Conservation (phyloP, 2,113 vertebrate genomes). For the Triplophysa dalaica region DNA sequence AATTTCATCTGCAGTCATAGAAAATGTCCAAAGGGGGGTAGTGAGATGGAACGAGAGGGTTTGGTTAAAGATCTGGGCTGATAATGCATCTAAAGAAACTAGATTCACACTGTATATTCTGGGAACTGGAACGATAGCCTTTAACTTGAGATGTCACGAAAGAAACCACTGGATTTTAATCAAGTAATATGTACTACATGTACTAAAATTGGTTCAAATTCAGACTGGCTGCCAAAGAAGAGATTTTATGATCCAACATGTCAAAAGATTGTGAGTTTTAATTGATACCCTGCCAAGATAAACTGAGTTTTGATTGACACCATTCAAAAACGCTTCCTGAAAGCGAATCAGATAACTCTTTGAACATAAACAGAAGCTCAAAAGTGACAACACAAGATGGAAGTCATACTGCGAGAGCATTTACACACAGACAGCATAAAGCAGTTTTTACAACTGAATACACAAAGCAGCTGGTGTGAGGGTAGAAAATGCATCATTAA, state of each 20-base stretch:
- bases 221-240: background rate
- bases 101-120: background rate
- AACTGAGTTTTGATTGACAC: background rate
- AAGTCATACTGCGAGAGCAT: background rate
- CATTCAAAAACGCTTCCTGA: background rate
- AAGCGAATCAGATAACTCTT: background rate
- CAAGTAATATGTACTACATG: background rate
- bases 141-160: background rate
- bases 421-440: background rate
- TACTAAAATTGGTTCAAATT: conserved; percentile 1
- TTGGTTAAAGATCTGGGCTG: background rate
- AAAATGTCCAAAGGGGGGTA: background rate
- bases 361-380: background rate
- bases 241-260: background rate
- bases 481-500: conserved; percentile 32
- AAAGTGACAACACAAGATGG: background rate
- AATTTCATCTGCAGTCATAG: conserved; percentile 14
- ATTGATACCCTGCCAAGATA: background rate
- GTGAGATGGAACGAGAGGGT: background rate
- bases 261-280: background rate
- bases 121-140: background rate
- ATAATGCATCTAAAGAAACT: background rate
- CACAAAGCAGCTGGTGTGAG: conserved; percentile 31
- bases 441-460: conserved; percentile 27
- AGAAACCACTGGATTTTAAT: background rate